Evolutionary conservation across 2,888 invertebrate genomes (phyloP), one percentile per base, ranked within the genome.

Genomic region (Cyclophora albipunctata): DNA sequence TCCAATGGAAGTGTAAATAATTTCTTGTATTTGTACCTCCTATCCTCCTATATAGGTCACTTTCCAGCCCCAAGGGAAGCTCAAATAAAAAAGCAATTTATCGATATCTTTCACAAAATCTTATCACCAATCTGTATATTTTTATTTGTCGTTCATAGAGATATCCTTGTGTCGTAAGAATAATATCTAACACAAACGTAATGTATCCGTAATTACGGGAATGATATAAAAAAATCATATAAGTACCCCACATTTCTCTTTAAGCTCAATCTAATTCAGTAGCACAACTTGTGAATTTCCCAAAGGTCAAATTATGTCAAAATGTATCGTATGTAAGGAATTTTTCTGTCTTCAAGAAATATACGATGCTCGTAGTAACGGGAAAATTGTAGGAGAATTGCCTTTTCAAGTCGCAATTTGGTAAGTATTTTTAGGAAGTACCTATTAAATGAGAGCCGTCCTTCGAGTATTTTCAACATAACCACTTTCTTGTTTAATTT

Each of bases 221-320:
- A 20, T 20, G 20, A 20, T 20, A 20, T 20, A 20, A 20, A 20
- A 20, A 20, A 20, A 20, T 20, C 20, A 20, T 20, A 20, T 20
- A 20, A 20, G 20, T 20, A 20, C 20, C 20, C 20, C 20, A 20
- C 20, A 65, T 63, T 64, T 56, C 45, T 52, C 51, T 55, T 57
- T 59, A 66, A 64, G 63, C 20, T 63, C 63, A 69, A 69, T 71
- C 66, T 70, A 69, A 78, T 74, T 66, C 62, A 48, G 59, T 60
- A 65, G 64, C 63, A 61, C 62, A 62, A 64, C 63, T 62, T 59
- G 60, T 57, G 68, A 67, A 80, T 78, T 78, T 80, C 78, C 77
- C 78, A 46, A 7, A 72, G 69, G 80, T 67, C 67, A 69, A 73
- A 78, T 81, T 79, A 78, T 68, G 66, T 64, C 58, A 66, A 67